Evolutionary conservation across 2,113 vertebrate genomes (phyloP).

Genomic region (Triplophysa dalaica): DNA sequence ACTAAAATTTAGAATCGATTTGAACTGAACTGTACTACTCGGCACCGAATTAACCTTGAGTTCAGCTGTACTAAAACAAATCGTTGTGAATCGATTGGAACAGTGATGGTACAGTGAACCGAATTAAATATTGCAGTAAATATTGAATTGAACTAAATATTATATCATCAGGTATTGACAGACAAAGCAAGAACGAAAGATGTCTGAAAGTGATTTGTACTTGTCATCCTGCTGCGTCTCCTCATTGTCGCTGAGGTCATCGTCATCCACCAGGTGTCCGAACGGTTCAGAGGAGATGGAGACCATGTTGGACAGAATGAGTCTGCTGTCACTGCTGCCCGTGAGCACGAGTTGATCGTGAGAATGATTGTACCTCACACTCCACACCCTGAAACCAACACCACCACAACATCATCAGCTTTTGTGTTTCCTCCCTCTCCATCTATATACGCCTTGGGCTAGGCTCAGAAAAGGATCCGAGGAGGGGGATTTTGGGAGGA

Average conservation of each 20-base stretch:
- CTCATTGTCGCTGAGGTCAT: constrained; percentile 92
- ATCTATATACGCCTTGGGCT: constrained; percentile 61
- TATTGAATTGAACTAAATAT: no score
- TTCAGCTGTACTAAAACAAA: no score
- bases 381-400: constrained; percentile 87
- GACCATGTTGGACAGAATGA: constrained; percentile 98
- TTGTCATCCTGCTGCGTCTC: constrained; percentile 88
- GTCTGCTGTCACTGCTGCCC: constrained; percentile 96
- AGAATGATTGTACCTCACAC: constrained; percentile 95
- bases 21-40: no score
- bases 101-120: not conserved
- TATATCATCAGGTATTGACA: not conserved
- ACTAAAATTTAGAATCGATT: no score
- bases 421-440: constrained; percentile 17
- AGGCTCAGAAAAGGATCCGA: constrained; percentile 68
- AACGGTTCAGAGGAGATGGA: constrained; percentile 99
- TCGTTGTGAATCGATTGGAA: no score
- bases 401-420: not conserved
- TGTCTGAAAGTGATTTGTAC: constrained; percentile 68
- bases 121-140: not conserved
- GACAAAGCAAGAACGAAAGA: not conserved
- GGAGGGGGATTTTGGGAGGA: constrained; percentile 75
- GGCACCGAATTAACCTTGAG: no score
- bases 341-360: constrained; percentile 96
- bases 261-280: constrained; percentile 94